Evolutionary conservation across 2,113 vertebrate species (phyloP).

Genomic region (Pholis gunnellus): DNA sequence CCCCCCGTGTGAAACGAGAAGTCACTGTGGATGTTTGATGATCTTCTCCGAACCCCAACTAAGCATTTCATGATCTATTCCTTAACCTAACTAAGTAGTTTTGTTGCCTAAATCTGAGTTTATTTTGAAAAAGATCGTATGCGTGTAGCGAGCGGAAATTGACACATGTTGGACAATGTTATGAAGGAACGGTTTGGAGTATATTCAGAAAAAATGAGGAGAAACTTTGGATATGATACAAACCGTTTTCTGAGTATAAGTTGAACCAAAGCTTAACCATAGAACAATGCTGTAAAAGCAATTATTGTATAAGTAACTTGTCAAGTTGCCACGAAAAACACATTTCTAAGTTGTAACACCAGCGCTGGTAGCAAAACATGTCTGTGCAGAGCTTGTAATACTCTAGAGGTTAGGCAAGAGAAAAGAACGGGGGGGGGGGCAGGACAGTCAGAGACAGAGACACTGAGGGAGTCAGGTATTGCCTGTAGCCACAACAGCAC

Average conservation of each 20-base stretch:
- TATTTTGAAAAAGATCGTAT: no score
- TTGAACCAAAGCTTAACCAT: not conserved
- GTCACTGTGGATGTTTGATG: no score
- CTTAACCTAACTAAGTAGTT: not conserved
- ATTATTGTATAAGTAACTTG: not conserved
- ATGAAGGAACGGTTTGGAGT: no score
- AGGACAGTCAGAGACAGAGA: slow-evolving; percentile 41
- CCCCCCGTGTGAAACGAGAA: no score
- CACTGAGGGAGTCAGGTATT: slow-evolving; percentile 47
- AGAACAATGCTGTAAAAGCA: not conserved
- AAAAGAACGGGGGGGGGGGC: slow-evolving; percentile 10
- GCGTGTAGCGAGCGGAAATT: no score
- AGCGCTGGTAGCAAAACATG: not conserved
- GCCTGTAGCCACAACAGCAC: slow-evolving; percentile 53
- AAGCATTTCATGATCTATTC: not conserved
- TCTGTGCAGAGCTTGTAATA: slow-evolving; percentile 6
- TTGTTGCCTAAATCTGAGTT: no score
- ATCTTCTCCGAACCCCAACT: not conserved
- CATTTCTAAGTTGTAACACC: not conserved
- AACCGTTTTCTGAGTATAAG: no score
- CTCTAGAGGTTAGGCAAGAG: not conserved
- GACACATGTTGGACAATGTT: no score
- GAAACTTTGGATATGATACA: no score
- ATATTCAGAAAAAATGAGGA: no score
- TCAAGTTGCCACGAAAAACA: not conserved